phyloP scores from a whole-genome alignment of 1,140 invertebrate species.

The Drosophila gunungcola region DNA sequence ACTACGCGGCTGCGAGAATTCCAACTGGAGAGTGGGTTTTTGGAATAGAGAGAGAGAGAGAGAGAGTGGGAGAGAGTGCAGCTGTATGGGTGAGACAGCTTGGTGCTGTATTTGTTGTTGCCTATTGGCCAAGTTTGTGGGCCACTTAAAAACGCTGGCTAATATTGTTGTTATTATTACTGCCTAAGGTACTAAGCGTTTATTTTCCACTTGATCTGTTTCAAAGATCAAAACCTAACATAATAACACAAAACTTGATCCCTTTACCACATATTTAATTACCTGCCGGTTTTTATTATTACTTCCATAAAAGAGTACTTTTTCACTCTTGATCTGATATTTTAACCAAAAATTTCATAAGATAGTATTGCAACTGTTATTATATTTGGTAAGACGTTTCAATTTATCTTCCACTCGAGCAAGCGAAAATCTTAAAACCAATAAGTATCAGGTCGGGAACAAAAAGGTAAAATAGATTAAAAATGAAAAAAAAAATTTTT shows the following conservation, averaged over 20 bases:
- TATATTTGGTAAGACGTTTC: neutral
- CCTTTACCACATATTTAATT: neutral
- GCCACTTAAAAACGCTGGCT: constrained; percentile 39
- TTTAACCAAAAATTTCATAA: neutral
- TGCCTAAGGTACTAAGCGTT: constrained; percentile 19
- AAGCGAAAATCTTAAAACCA: too few species aligned
- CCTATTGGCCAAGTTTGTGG: constrained; percentile 42
- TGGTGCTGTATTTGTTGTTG: constrained; percentile 41
- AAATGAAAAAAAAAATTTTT: neutral
- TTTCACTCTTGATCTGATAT: constrained; percentile 24
- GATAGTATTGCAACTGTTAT: neutral
- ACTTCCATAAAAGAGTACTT: constrained; percentile 1
- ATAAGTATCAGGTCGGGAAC: too few species aligned
- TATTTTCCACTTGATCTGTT: constrained; percentile 43
- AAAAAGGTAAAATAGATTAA: neutral
- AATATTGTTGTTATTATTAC: constrained; percentile 33
- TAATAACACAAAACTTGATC: neutral
- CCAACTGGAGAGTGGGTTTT: neutral
- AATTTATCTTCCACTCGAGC: too few species aligned
- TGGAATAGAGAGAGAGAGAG: constrained; percentile 1
- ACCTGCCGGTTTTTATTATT: constrained; percentile 12
- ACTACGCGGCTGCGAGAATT: constrained; percentile 15
- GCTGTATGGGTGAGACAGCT: constrained; percentile 14
- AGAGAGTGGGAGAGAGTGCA: constrained; percentile 13
- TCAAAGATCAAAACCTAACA: constrained; percentile 1